A percentile compares a stretch with the other conserved stretches of the same genome.
Conservation (phyloP, 2,888 invertebrate genomes). For the Unio pictorum region DNA sequence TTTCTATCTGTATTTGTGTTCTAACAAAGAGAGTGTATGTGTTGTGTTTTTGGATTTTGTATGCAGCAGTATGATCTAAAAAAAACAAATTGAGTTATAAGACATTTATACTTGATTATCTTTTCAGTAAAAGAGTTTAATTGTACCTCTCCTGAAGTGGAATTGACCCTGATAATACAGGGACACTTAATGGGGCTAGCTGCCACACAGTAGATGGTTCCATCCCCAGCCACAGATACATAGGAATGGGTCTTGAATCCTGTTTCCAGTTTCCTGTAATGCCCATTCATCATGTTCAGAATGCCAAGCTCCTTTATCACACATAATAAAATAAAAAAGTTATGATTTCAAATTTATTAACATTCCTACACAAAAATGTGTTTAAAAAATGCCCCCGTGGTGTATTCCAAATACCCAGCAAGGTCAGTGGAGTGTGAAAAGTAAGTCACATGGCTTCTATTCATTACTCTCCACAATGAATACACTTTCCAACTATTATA, state of each 20-base stretch:
- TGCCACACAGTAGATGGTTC: constrained; percentile 62
- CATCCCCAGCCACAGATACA: constrained; percentile 46
- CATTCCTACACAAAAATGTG: neutral
- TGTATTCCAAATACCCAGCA: too few relatives aligned
- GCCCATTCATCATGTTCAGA: constrained; percentile 41
- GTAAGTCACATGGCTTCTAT: too few relatives aligned
- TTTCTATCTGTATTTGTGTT: too few relatives aligned
- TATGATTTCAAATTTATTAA: neutral
- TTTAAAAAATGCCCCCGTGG: neutral
- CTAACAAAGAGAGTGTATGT: too few relatives aligned
- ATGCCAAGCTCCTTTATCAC: constrained; percentile 51
- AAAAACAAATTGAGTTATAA: too few relatives aligned
- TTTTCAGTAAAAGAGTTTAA: neutral
- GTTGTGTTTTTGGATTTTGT: too few relatives aligned
- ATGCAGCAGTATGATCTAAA: too few relatives aligned
- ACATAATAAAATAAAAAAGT: neutral
- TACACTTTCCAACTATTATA: too few relatives aligned
- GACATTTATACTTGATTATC: too few relatives aligned
- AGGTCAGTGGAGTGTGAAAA: too few relatives aligned
- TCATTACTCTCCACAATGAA: neutral
- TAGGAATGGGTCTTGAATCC: constrained; percentile 45
- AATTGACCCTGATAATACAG: constrained; percentile 58
- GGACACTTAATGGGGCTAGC: constrained; percentile 62
- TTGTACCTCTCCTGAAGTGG: constrained; percentile 48
- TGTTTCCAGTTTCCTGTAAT: constrained; percentile 46